Evolutionary conservation across 2,113 vertebrate species (phyloP), one percentile per base, ranked within the genome.

Genomic region (Tonatia bakeri): DNA sequence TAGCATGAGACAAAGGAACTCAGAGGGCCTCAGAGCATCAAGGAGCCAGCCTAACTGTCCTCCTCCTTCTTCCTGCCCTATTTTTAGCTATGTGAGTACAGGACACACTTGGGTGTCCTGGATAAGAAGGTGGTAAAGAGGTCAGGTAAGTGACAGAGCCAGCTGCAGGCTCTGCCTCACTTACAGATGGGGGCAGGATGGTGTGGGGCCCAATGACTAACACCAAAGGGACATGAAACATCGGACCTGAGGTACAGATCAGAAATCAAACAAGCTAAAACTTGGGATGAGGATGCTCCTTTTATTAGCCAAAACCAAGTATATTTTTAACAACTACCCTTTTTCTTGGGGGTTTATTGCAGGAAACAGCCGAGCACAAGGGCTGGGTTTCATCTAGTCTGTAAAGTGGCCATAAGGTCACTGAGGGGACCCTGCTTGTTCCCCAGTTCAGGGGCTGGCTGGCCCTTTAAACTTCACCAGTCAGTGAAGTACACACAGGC

Each of bases 11-110:
- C 24, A 6, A 2, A 90, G 50, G 59, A 64, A 59, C 14, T 75
- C 77, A 54, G 19, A 92, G 52, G 28, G 47, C 64, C 72, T 43
- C 1, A 1, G 13, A 72, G 69, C 83, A 84, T 24, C n/a, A 70
- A 5, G 88, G 80, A 87, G 47, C 17, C 14, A 79, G 43, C 15
- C 67, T 83, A 36, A 64, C 92, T 70, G 31, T 47, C n/a, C 22
- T 85, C 83, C 52, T 67, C 88, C 82, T 84, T 67, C 88, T 86
- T 84, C 31, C 54, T 87, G 76, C 59, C 92, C 87, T 96, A 87
- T 67, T 87, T 95, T 96, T 86, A 96, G 90, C 70, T 28, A 12
- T n/a, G 11, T 84, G 33, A 94, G 70, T 77, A 70, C 45, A 94
- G 96, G 65, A 88, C 70, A 92, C 76, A 81, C n/a, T 61, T 33